Evolutionary conservation across 2,113 vertebrate genomes (phyloP), one percentile per base, ranked within the genome.

Genomic region (Tachysurus fulvidraco): DNA sequence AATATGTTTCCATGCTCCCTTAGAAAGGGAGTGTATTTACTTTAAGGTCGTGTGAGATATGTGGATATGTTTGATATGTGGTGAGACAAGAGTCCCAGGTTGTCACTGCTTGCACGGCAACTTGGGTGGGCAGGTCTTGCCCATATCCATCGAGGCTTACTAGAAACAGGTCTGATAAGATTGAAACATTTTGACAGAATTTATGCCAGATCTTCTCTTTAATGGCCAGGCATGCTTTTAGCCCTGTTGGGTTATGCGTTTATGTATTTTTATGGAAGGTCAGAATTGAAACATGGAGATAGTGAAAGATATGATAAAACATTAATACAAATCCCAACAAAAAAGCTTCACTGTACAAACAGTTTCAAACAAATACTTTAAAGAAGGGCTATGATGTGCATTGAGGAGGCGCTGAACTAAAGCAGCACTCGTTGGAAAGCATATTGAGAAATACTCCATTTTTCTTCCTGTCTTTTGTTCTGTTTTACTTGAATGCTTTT

Each of bases 11-110:
- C 88, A 89, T 86, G 85, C 89, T 90, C 80, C 91, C 88, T 46
- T 30, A 89, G 60, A 86, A 89, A 86, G 91, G 91, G 94, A 94
- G 93, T 91, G 89, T 94, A 93, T 95, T 95, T 95, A 93, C 93
- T 93, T 67, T 92, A 89, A 91, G 92, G 91, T 92, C 81, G 78
- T 88, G 87, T 88, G 83, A 94, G 94, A 93, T 94, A 91, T 91
- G 91, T 85, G 86, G 84, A 80, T 36, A 36, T 36, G 36, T 36
- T 2, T 36, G 94, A 93, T 94, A 91, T 91, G 91, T 85, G 86
- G 84, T 78, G 85, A 94, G 93, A 94, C 94, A 94, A 93, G 55
- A 28, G 91, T 88, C 91, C 87, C 81, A 84, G 87, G 87, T 85
- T 92, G 89, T 90, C 87, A 84, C 85, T 85, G 83, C 83, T 86